These are phyloP conservation scores for Oligia strigilis DNA, from an alignment of 2,888 invertebrate species.

Conservation along the genomic window DNA sequence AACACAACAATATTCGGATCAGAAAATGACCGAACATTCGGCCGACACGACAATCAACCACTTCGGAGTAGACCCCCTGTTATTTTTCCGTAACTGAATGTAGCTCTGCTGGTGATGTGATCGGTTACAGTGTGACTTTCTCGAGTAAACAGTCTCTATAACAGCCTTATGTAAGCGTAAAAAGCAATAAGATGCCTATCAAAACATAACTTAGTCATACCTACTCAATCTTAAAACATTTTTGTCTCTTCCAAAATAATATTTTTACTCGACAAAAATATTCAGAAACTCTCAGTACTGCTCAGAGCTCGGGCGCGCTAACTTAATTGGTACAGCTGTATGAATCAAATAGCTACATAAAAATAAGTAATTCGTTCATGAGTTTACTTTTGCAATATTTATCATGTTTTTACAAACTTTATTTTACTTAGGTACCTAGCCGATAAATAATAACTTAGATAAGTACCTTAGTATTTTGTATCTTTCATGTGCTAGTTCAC, in stretches of 20 bases:
- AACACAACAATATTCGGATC: no score
- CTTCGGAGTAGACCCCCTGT: background rate
- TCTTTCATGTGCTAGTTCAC: background rate
- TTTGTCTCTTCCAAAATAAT: background rate
- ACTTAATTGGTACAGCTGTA: background rate
- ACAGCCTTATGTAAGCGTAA: slow-evolving; percentile 43
- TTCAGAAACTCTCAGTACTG: background rate
- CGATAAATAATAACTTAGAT: background rate
- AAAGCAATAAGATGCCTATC: slow-evolving; percentile 23
- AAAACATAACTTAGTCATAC: slow-evolving; percentile 10
- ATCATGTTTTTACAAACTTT: background rate
- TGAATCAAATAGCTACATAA: background rate
- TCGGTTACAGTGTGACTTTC: slow-evolving; percentile 47
- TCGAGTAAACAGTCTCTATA: slow-evolving; percentile 22
- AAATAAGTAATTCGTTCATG: background rate
- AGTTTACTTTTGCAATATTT: background rate
- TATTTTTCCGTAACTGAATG: slow-evolving; percentile 41
- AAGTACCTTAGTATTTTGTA: background rate
- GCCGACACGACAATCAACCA: no score
- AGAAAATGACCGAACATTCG: no score
- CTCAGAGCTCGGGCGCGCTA: no score
- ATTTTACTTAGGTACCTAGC: background rate
- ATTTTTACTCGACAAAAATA: no score
- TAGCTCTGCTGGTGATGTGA: slow-evolving; percentile 38
- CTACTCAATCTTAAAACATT: background rate